These are phyloP conservation scores for Fringilla coelebs DNA, from an alignment of 2,797 vertebrate species.

Conservation along the genomic window DNA sequence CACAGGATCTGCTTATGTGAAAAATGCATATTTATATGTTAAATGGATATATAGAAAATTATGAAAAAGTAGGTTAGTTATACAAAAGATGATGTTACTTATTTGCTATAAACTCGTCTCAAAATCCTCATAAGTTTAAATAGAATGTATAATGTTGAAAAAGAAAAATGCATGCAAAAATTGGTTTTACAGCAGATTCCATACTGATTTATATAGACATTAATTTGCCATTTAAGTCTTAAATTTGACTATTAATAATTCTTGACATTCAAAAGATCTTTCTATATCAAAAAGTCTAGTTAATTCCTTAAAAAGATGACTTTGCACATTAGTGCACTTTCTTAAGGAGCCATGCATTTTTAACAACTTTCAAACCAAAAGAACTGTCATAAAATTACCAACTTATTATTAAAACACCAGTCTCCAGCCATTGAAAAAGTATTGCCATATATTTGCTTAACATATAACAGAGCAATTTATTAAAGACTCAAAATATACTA, in stretches of 20 bases:
- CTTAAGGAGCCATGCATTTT: not conserved
- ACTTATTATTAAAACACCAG: not conserved
- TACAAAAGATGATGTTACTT: not conserved
- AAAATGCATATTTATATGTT: not conserved
- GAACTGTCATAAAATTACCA: not conserved
- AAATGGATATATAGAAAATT: not conserved
- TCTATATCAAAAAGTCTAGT: not conserved
- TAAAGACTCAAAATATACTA: not conserved
- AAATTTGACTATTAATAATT: constrained; percentile 69
- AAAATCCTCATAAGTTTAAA: constrained; percentile 8
- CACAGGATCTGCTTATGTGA: not conserved
- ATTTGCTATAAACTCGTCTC: not conserved
- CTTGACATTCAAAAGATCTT: constrained; percentile 36
- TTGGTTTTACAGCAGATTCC: constrained; percentile 1
- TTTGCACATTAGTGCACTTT: not conserved
- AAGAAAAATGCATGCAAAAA: constrained; percentile 8
- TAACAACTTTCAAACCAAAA: not conserved
- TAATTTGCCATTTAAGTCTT: constrained; percentile 66
- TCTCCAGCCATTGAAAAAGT: not conserved
- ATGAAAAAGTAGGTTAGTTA: not conserved
- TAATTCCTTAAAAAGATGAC: constrained; percentile 1
- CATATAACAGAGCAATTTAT: not conserved
- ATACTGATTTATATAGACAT: constrained; percentile 68
- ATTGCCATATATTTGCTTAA: not conserved
- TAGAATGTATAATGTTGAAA: not conserved